A percentile compares a stretch with the other conserved stretches of the same genome.
Evolutionary conservation across 2,888 invertebrate species (phyloP).

Genomic region (Lycia hirtaria): DNA sequence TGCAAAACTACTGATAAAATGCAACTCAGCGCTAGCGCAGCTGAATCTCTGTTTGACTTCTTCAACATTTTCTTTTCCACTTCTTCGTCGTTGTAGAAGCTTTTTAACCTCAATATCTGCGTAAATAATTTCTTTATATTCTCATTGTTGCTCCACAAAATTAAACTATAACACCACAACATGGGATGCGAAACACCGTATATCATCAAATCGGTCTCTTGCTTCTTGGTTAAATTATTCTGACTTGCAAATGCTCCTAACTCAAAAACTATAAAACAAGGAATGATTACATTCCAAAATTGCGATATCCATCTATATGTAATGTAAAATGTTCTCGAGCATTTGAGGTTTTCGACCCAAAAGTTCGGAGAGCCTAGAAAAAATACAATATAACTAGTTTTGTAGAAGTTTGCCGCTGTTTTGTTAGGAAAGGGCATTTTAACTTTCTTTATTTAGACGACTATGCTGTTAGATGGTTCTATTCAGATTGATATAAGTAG

Average conservation of each 20-base stretch:
- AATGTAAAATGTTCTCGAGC: slow-evolving; percentile 22
- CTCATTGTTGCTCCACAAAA: slow-evolving; percentile 14
- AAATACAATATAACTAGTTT: slow-evolving; percentile 26
- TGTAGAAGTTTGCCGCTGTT: slow-evolving; percentile 33
- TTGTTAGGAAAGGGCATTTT: slow-evolving; percentile 23
- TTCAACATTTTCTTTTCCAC: slow-evolving; percentile 27
- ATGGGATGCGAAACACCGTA: slow-evolving; percentile 30
- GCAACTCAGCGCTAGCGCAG: slow-evolving; percentile 23
- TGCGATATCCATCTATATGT: slow-evolving; percentile 13
- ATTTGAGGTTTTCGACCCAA: slow-evolving; percentile 28
- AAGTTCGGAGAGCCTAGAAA: slow-evolving; percentile 35
- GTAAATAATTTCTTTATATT: slow-evolving; percentile 22
- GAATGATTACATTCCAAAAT: slow-evolving; percentile 2
- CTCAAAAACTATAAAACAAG: slow-evolving; percentile 26
- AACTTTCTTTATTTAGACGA: neutral
- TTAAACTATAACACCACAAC: slow-evolving; percentile 15
- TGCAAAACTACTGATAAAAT: slow-evolving; percentile 18
- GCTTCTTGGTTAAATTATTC: slow-evolving; percentile 29
- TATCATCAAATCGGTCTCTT: slow-evolving; percentile 31
- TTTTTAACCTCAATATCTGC: slow-evolving; percentile 19
- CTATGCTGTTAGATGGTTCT: neutral
- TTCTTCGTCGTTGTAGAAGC: slow-evolving; percentile 26
- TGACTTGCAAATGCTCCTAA: slow-evolving; percentile 32
- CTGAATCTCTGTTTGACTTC: slow-evolving; percentile 21
- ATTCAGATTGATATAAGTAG: neutral